Percentiles rank a stretch among this genome's conserved stretches.
phyloP scores from a whole-genome alignment of 30 jellyfish, hydroid and myxozoan genomes.

The Aurelia sp. region DNA sequence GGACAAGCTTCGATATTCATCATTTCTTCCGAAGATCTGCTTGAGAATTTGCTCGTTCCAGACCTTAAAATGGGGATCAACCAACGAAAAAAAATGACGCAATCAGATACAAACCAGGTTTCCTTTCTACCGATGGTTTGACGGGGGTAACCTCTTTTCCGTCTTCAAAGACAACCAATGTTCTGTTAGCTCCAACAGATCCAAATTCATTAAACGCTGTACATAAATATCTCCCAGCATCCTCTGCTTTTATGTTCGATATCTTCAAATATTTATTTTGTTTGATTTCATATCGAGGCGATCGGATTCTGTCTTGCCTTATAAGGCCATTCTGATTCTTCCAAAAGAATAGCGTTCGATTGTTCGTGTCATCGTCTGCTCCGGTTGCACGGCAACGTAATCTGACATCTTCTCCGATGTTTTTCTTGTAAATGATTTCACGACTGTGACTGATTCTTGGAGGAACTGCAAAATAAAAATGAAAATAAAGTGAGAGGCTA shows the following conservation, averaged over 20 bases:
- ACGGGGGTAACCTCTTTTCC: slow-evolving; percentile 69
- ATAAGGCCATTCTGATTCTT: slow-evolving; percentile 73
- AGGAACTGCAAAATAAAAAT: slow-evolving; percentile 39
- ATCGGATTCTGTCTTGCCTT: slow-evolving; percentile 38
- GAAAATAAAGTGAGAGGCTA: background rate
- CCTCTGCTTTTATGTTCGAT: slow-evolving; percentile 61
- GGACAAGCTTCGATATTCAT: too few relatives aligned
- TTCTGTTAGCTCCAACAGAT: slow-evolving; percentile 30
- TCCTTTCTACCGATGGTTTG: slow-evolving; percentile 18
- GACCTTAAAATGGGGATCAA: too few relatives aligned
- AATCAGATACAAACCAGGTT: slow-evolving; percentile 37
- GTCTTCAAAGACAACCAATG: slow-evolving; percentile 44
- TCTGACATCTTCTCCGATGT: slow-evolving; percentile 72
- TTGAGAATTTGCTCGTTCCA: too few relatives aligned
- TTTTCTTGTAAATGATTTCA: slow-evolving; percentile 18
- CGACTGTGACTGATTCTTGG: slow-evolving; percentile 61
- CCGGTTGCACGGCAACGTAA: slow-evolving; percentile 90
- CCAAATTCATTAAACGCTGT: slow-evolving; percentile 79
- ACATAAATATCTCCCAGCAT: slow-evolving; percentile 70
- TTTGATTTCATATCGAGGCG: slow-evolving; percentile 76
- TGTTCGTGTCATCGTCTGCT: slow-evolving; percentile 64
- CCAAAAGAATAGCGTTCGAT: slow-evolving; percentile 79
- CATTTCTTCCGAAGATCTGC: too few relatives aligned
- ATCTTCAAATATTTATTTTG: slow-evolving; percentile 70
- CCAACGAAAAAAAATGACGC: too few relatives aligned